Evolutionary conservation across 1,140 invertebrate species (phyloP), one percentile per base, ranked within the genome.

Genomic region (Macrocentrus cingulum): DNA sequence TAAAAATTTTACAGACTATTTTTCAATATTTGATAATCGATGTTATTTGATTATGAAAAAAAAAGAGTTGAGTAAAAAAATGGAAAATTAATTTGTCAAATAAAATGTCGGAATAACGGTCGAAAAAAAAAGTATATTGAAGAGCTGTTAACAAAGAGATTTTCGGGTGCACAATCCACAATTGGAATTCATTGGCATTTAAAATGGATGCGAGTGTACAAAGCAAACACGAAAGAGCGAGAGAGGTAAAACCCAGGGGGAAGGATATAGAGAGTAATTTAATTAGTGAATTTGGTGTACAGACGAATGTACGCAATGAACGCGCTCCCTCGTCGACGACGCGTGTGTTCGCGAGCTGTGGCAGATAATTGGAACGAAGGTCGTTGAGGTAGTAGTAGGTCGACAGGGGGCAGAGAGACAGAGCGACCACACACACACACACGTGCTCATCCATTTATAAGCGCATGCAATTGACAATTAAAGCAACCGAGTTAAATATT

Each of bases 361-460:
- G 36, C 23, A 37, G 61, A 60, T 64, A 68, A 68, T 66, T 63
- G 54, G 46, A 48, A 56, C 44, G 46, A 56, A 56, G 45, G 45
- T 36, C 45, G n/a, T n/a, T n/a, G 32, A 23, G 32, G 36, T 16
- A 54, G 23, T 37, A n/a, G 18, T 25, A 23, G 15, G 13, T 22
- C 34, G n/a, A 25, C n/a, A 23, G 29, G 13, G 25, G 32, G 16
- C 48, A 20, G 8, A 39, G 15, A 39, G 36, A 39, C 11, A 39
- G n/a, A n/a, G n/a, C n/a, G n/a, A n/a, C n/a, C 36, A 39, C 11
- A 39, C 36, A 39, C 11, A 39, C 36, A 39, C 36, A 39, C 20
- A 19, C 6, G 7, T 39, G 25, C 25, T 5, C 25, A 5, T 4
- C 4, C 25, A 9, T 29, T 5, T 29, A 29, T 44, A 23, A 34